phyloP scores from a whole-genome alignment of 2,113 vertebrate genomes.

The Paradisaea rubra region DNA sequence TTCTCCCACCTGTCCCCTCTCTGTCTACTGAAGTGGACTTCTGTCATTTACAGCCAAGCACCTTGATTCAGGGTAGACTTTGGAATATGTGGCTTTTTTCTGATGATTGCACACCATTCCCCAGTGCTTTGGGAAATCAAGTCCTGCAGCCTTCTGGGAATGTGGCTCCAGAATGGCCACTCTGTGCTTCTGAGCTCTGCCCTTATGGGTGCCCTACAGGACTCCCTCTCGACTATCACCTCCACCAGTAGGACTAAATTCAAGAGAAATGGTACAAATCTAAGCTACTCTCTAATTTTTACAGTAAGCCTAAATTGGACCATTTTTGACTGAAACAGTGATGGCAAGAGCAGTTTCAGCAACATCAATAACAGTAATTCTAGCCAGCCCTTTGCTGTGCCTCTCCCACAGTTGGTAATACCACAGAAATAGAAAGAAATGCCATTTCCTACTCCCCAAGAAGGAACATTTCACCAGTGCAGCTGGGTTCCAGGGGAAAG shows the following conservation, averaged over 20 bases:
- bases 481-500: neutral
- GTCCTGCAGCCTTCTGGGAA: neutral
- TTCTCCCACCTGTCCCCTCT: neutral
- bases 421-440: slow-evolving; percentile 25
- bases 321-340: neutral
- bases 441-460: neutral
- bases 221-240: neutral
- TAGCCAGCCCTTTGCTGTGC: slow-evolving; percentile 7
- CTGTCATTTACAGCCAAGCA: neutral
- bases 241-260: neutral
- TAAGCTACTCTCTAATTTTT: neutral
- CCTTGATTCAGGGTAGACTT: neutral
- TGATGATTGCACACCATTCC: neutral
- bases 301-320: neutral
- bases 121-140: neutral
- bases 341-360: neutral
- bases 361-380: neutral
- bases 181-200: neutral
- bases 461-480: neutral
- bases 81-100: neutral
- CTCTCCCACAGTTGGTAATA: neutral
- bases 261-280: neutral
- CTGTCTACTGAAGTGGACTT: neutral
- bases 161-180: neutral
- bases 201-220: neutral